Conservation (phyloP, 2,797 vertebrate species). For the Craterocephalus amniculus region DNA sequence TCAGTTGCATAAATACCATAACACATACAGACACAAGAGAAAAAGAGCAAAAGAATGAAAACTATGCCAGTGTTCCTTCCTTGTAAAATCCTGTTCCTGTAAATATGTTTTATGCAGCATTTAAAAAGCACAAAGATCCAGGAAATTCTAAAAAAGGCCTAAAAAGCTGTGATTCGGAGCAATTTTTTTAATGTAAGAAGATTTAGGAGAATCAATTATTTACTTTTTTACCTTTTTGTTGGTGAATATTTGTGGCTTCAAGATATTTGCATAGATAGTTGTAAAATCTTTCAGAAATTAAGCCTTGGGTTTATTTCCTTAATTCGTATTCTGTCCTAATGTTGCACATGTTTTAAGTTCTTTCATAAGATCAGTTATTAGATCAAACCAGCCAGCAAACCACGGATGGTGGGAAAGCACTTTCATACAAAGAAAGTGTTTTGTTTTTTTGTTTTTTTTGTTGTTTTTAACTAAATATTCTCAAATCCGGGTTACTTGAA, state of each 20-base stretch:
- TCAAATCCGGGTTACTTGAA: too few species aligned
- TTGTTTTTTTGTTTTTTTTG: too few species aligned
- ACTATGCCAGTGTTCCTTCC: neutral
- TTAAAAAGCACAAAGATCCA: neutral
- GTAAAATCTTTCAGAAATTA: too few species aligned
- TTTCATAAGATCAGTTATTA: too few species aligned
- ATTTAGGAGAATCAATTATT: neutral
- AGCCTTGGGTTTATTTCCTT: too few species aligned
- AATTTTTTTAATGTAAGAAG: neutral
- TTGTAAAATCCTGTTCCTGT: neutral
- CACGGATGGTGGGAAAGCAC: too few species aligned
- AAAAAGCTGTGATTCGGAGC: neutral
- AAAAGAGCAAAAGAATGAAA: neutral
- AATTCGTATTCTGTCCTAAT: too few species aligned
- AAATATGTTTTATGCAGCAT: neutral
- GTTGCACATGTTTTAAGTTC: too few species aligned
- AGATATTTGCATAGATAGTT: neutral
- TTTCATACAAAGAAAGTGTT: too few species aligned
- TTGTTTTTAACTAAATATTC: too few species aligned
- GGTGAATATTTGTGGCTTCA: neutral
- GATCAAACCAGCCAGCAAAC: too few species aligned
- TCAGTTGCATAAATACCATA: conserved; percentile 2
- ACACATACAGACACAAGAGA: neutral
- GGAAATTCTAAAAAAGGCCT: neutral
- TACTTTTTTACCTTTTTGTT: neutral